Percentiles rank a stretch among this genome's conserved stretches.
phyloP scores from a whole-genome alignment of 2,888 invertebrate genomes.

The Entomobrya proxima region DNA sequence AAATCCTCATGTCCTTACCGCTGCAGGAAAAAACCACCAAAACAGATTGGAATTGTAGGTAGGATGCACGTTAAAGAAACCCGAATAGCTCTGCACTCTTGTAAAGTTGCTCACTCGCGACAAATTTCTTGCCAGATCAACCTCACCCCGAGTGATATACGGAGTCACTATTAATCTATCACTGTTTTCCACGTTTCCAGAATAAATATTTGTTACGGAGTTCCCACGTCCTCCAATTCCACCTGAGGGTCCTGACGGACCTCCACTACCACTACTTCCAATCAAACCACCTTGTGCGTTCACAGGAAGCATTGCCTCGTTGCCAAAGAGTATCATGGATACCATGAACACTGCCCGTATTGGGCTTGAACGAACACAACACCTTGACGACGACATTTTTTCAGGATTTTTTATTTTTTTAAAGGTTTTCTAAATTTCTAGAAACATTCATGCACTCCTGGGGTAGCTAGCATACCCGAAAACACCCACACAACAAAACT shows the following conservation, averaged over 20 bases:
- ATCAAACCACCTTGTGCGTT: constrained; percentile 44
- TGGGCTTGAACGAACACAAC: constrained; percentile 18
- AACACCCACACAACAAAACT: constrained; percentile 17
- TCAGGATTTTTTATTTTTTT: neutral
- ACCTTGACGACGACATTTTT: constrained; percentile 1
- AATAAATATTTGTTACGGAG: constrained; percentile 70
- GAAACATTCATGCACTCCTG: constrained; percentile 9
- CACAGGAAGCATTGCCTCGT: neutral
- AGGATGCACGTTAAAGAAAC: constrained; percentile 74
- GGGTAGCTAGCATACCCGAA: neutral
- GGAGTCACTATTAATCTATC: constrained; percentile 84
- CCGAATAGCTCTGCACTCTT: constrained; percentile 72
- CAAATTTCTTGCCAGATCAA: constrained; percentile 81
- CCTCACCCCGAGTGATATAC: constrained; percentile 84
- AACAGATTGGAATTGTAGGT: constrained; percentile 73
- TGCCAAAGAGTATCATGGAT: constrained; percentile 20
- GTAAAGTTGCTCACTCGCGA: constrained; percentile 74
- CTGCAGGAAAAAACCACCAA: constrained; percentile 75
- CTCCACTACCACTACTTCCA: constrained; percentile 3
- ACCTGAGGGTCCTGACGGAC: constrained; percentile 25
- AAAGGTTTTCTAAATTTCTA: neutral
- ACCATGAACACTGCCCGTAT: constrained; percentile 25
- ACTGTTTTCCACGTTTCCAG: constrained; percentile 66
- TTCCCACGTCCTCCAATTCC: constrained; percentile 58
- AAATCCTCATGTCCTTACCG: constrained; percentile 69